Percentiles rank a stretch among this genome's conserved stretches.
Evolutionary conservation across 2,888 invertebrate species (phyloP).

Genomic region (Apodemia mormo): DNA sequence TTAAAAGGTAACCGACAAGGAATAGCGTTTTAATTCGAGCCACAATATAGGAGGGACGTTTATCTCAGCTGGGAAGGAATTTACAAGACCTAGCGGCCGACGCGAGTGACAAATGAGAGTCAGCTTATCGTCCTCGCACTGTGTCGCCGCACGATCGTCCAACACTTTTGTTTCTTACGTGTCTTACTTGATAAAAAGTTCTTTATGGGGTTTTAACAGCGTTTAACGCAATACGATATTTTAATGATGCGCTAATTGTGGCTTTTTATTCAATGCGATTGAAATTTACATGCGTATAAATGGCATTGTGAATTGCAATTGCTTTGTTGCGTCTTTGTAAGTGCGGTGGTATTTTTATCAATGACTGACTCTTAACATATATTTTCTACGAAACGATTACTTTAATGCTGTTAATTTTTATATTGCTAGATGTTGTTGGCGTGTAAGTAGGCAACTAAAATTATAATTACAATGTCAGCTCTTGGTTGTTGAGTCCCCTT

Average conservation of each 20-base stretch:
- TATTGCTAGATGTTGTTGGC: too few species aligned
- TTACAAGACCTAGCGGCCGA: conserved; percentile 69
- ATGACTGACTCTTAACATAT: neutral
- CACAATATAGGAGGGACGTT: conserved; percentile 60
- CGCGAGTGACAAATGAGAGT: conserved; percentile 75
- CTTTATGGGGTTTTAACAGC: conserved; percentile 42
- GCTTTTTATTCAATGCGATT: conserved; percentile 48
- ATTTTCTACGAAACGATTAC: neutral
- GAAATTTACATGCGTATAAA: conserved; percentile 21
- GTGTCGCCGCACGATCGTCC: conserved; percentile 48
- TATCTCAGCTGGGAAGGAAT: conserved; percentile 67
- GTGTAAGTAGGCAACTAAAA: too few species aligned
- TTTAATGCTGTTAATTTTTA: neutral
- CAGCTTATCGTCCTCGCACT: conserved; percentile 60
- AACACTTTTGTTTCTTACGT: conserved; percentile 38
- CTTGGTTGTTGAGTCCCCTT: too few species aligned
- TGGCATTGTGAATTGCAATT: conserved; percentile 6
- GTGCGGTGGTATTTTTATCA: conserved; percentile 2
- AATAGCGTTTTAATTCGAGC: conserved; percentile 26
- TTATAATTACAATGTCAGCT: too few species aligned
- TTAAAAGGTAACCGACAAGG: conserved; percentile 24
- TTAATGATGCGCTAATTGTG: conserved; percentile 53
- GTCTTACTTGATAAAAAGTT: conserved; percentile 28
- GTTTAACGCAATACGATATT: conserved; percentile 47
- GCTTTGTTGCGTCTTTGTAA: neutral